Conservation (phyloP, 2,113 vertebrate species). For the Mastomys natalensis region DNA sequence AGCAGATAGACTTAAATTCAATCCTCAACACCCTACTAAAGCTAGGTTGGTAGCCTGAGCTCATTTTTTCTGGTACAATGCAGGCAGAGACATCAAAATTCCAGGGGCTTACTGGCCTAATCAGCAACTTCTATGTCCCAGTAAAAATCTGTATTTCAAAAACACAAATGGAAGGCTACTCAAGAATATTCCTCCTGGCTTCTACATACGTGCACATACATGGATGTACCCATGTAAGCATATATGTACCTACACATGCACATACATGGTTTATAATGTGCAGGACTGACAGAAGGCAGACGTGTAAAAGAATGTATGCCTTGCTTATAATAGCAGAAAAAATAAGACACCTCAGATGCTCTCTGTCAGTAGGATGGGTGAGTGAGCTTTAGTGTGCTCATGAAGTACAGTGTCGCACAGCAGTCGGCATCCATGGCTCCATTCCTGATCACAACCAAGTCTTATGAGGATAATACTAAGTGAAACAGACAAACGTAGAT, state of each 20-base stretch:
- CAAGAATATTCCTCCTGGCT: no score
- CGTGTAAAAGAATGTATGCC: background rate
- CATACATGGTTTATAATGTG: background rate
- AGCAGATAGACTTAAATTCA: background rate
- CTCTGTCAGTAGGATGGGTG: background rate
- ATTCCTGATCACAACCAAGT: background rate
- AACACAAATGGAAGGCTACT: background rate
- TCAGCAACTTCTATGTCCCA: background rate
- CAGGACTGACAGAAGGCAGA: background rate
- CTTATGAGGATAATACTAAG: background rate
- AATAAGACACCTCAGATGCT: background rate
- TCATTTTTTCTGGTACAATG: background rate
- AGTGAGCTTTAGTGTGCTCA: constrained; percentile 14
- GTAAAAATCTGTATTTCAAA: background rate
- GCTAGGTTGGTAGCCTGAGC: no score
- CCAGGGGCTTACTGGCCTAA: background rate
- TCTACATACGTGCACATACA: background rate
- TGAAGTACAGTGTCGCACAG: constrained; percentile 23
- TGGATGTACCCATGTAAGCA: no score
- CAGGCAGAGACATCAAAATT: background rate
- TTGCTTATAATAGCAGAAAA: constrained; percentile 51
- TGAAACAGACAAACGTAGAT: background rate
- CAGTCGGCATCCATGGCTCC: background rate
- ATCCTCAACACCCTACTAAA: background rate
- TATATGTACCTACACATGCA: background rate